A percentile compares a stretch with the other conserved stretches of the same genome.
These are phyloP conservation scores for Drosophila birchii DNA, from an alignment of 2,888 invertebrate species.

Conservation along the genomic window DNA sequence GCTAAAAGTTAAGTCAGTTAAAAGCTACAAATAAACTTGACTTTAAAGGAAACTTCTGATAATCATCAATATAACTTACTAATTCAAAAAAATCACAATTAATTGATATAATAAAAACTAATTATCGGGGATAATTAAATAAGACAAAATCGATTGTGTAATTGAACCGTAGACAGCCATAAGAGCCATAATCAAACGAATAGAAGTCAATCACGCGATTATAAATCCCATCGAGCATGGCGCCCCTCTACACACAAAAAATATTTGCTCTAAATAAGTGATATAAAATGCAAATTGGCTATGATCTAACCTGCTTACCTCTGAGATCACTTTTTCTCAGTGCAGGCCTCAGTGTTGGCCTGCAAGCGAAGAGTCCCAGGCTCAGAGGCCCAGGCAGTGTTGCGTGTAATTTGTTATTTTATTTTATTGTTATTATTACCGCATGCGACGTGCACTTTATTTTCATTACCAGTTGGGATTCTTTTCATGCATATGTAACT, in stretches of 20 bases:
- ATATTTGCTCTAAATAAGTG: slow-evolving; percentile 9
- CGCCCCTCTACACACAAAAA: slow-evolving; percentile 2
- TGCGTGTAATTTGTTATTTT: slow-evolving; percentile 83
- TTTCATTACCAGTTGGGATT: slow-evolving; percentile 80
- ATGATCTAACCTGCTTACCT: not conserved
- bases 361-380: slow-evolving; percentile 29
- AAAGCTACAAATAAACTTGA: not conserved
- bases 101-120: not conserved
- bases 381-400: slow-evolving; percentile 71
- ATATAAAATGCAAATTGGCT: slow-evolving; percentile 3
- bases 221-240: slow-evolving; percentile 5
- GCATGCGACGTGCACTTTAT: slow-evolving; percentile 81
- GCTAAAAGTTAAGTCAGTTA: not conserved
- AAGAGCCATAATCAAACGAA: not conserved
- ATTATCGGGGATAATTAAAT: not conserved
- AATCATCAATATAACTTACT: not conserved
- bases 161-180: not conserved
- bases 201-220: slow-evolving; percentile 9
- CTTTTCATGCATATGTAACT: slow-evolving; percentile 73
- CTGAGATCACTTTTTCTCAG: slow-evolving; percentile 6
- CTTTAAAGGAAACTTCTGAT: not conserved
- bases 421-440: slow-evolving; percentile 83
- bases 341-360: slow-evolving; percentile 24
- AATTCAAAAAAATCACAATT: not conserved
- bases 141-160: slow-evolving; percentile 5